A percentile compares a stretch with the other conserved stretches of the same genome.
Evolutionary conservation across 1,140 invertebrate genomes (phyloP).

Genomic region (Bombus ignitus): DNA sequence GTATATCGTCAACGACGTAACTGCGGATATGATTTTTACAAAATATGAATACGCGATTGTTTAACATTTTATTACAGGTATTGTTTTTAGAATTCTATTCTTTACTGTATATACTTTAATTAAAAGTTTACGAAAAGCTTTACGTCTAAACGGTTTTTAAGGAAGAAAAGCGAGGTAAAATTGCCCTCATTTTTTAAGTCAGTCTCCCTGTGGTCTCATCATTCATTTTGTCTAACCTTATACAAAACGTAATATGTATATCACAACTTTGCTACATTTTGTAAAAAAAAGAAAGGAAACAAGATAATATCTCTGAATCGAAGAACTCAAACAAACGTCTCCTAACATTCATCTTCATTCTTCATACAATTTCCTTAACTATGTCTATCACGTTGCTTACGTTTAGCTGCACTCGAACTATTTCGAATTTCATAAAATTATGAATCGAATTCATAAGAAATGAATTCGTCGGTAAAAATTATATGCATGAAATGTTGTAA

Average conservation of each 20-base stretch:
- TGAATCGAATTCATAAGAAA: not conserved
- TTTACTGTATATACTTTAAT: not conserved
- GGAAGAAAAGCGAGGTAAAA: constrained; percentile 2
- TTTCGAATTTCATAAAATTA: not conserved
- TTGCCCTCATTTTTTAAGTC: not conserved
- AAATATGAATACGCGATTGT: not conserved
- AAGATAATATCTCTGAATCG: not conserved
- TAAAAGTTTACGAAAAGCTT: not conserved
- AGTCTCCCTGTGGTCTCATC: not conserved
- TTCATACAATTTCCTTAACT: not conserved
- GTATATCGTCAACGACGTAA: not conserved
- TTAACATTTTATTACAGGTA: not conserved
- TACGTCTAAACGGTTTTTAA: not conserved
- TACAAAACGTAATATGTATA: constrained; percentile 28
- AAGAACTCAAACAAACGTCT: not conserved
- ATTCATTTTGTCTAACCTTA: not conserved
- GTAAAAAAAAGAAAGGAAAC: constrained; percentile 19
- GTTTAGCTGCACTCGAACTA: constrained; percentile 13
- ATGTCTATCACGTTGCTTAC: not conserved
- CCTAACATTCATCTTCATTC: not conserved
- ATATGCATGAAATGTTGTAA: not conserved
- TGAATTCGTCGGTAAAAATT: not conserved
- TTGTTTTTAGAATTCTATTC: not conserved
- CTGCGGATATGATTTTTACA: not conserved
- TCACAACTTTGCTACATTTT: constrained; percentile 26